These are phyloP conservation scores for Dasyprocta punctata DNA, from an alignment of 2,113 vertebrate species.

Conservation along the genomic window DNA sequence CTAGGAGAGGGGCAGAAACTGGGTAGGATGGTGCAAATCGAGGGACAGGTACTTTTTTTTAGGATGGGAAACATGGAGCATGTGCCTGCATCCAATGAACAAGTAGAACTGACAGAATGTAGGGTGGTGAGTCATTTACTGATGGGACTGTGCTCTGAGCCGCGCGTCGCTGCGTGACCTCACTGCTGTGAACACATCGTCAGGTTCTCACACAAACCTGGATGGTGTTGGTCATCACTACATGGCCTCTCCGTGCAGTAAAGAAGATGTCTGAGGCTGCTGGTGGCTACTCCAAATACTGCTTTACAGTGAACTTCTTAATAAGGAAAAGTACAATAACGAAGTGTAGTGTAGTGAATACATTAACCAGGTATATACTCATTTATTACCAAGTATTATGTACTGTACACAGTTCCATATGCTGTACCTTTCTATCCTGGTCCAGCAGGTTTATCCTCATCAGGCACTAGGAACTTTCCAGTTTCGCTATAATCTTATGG, in stretches of 20 bases:
- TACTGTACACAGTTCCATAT: not conserved
- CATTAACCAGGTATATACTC: not conserved
- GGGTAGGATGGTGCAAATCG: no score
- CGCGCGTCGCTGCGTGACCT: no score
- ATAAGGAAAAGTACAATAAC: not conserved
- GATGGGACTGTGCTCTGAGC: no score
- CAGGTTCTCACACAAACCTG: no score
- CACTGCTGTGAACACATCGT: no score
- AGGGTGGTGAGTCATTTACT: no score
- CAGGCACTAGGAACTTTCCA: not conserved
- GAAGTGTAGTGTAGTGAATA: not conserved
- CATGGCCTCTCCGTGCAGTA: not conserved
- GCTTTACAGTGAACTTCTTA: not conserved
- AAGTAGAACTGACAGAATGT: no score
- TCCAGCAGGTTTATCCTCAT: not conserved
- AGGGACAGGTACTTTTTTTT: no score
- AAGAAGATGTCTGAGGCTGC: not conserved
- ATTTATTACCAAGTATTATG: not conserved
- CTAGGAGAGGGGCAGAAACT: no score
- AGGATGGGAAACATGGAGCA: no score
- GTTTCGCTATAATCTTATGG: not conserved
- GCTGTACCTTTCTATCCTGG: not conserved
- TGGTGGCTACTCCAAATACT: no score
- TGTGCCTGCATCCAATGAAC: no score
- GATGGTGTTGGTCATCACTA: accelerated